Base-by-base conservation (phyloP, 2,888 invertebrate genomes). In the Chloroclysta siterata region DNA sequence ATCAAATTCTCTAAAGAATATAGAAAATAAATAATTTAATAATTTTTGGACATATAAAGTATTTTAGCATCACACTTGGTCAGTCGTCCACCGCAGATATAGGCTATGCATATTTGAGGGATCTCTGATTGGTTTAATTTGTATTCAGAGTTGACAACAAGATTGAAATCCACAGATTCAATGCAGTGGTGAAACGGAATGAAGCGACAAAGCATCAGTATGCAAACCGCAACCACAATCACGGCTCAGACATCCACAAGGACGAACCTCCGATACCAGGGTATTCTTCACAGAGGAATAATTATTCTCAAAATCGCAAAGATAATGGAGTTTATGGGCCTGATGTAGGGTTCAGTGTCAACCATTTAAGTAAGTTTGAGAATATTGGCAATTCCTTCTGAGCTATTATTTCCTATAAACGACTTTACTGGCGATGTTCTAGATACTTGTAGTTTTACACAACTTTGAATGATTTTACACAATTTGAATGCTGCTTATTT, bases 131-230 rank as follows among this genome's bases (percentile, higher is more conserved):
- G 33, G 7, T 5, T 33, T 33, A 39, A 39, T 5, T 2, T 36
- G 7, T 36, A 39, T 39, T 39, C 36, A 39, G 13, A 39, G 0
- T 22, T 22, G 22, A 22, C 22, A 22, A n/a, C 4, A 22, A 11
- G 2, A 48, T 14, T 17, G 17, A 14, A 2, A 29, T 48, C 5
- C 6, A 14, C 75, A 89, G 89, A 63, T 89, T 89, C 53, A 89
- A 88, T 44, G 89, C 89, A n/a, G 81, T 88, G 3, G 89, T 90
- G 0, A 83, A 80, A 65, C 81, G 89, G 65, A 78, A 83, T 41
- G 87, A 83, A 29, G 79, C 85, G 2, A 77, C 75, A 3, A 81
- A 79, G 48, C 87, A 82, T 60, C 79, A 81, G 63, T 77, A 76
- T 33, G 55, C 80, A 17, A 74, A 71, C 11, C 69, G 75, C 11